A percentile compares a stretch with the other conserved stretches of the same genome.
Conservation (phyloP, 2,888 invertebrate species). For the Meganola albula region DNA sequence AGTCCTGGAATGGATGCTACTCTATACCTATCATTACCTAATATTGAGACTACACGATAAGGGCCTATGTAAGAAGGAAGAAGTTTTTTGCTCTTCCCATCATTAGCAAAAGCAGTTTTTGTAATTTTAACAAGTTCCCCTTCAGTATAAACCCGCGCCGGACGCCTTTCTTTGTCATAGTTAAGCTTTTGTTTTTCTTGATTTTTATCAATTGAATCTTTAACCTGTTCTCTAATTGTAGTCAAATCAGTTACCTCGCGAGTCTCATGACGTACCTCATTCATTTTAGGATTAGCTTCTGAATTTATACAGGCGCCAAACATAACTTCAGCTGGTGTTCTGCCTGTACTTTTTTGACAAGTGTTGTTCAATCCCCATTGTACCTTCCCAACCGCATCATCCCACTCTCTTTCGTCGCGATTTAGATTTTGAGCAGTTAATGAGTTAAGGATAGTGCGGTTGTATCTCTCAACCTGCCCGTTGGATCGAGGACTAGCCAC, state of each 20-base stretch:
- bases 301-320: constrained; percentile 4
- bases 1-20: constrained; percentile 6
- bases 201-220: constrained; percentile 8
- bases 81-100: constrained; percentile 8
- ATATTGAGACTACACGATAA: constrained; percentile 7
- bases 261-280: not conserved
- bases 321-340: constrained; percentile 2
- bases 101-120: constrained; percentile 4
- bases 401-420: constrained; percentile 6
- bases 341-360: constrained; percentile 1
- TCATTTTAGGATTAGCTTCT: constrained; percentile 2
- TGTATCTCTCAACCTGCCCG: constrained; percentile 13
- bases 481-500: constrained; percentile 9
- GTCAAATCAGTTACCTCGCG: constrained; percentile 13
- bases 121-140: constrained; percentile 21
- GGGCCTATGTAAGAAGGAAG: constrained; percentile 6
- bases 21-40: constrained; percentile 20
- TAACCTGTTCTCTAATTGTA: constrained; percentile 8
- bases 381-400: constrained; percentile 2
- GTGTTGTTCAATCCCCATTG: constrained; percentile 11
- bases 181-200: constrained; percentile 14
- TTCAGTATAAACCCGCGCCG: constrained; percentile 13
- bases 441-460: constrained; percentile 6
- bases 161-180: constrained; percentile 15
- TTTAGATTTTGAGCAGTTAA: constrained; percentile 5